Evolutionary conservation across 2,888 invertebrate genomes (phyloP).

Genomic region (Zelleria hepariella): DNA sequence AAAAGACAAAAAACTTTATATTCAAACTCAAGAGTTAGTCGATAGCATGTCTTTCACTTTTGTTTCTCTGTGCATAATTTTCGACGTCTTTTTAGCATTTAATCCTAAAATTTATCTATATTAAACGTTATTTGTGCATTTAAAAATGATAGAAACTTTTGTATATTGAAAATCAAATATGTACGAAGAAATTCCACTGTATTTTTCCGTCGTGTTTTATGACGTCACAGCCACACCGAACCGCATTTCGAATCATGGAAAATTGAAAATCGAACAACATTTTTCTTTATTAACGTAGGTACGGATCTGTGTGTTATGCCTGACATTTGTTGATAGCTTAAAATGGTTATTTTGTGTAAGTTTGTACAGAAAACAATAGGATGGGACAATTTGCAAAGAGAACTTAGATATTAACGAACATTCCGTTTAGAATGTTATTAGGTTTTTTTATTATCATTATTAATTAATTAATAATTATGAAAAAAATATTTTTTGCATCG

Average conservation of each 20-base stretch:
- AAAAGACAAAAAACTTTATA: slow-evolving; percentile 60
- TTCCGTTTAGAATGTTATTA: slow-evolving; percentile 72
- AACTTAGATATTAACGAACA: slow-evolving; percentile 68
- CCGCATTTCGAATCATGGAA: slow-evolving; percentile 54
- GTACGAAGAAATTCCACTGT: slow-evolving; percentile 24
- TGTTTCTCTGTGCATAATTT: slow-evolving; percentile 56
- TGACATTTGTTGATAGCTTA: slow-evolving; percentile 66
- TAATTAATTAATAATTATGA: slow-evolving; percentile 23
- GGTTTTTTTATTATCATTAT: slow-evolving; percentile 41
- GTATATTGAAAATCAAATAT: slow-evolving; percentile 21
- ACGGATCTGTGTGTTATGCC: slow-evolving; percentile 57
- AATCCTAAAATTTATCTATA: slow-evolving; percentile 29
- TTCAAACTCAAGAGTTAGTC: slow-evolving; percentile 68
- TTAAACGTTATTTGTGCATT: slow-evolving; percentile 58
- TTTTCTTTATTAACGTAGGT: slow-evolving; percentile 45
- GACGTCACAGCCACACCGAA: slow-evolving; percentile 47
- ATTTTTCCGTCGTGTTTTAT: slow-evolving; percentile 38
- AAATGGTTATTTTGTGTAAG: slow-evolving; percentile 65
- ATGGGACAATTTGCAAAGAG: slow-evolving; percentile 72
- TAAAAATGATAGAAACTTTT: slow-evolving; percentile 39
- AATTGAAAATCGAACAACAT: slow-evolving; percentile 48
- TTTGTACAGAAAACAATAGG: slow-evolving; percentile 67
- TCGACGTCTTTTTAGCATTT: slow-evolving; percentile 62
- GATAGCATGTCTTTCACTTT: slow-evolving; percentile 57
- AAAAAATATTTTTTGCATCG: slow-evolving; percentile 62